phyloP scores from a whole-genome alignment of 2,113 vertebrate genomes.

The Eulacestoma nigropectus region DNA sequence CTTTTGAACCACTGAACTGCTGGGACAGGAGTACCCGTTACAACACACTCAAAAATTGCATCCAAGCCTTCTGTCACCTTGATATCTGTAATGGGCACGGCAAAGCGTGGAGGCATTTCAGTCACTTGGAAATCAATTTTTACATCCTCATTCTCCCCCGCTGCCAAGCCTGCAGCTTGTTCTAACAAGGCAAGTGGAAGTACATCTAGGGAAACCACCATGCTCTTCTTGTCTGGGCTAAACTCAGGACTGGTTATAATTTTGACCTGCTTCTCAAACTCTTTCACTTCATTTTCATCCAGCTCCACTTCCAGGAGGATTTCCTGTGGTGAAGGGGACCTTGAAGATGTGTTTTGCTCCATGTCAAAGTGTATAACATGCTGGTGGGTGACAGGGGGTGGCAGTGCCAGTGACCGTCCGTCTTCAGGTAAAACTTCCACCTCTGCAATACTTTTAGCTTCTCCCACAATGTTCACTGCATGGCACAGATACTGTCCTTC shows the following conservation, averaged over 20 bases:
- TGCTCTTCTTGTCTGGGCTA: slow-evolving; percentile 90
- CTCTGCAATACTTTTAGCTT: slow-evolving; percentile 86
- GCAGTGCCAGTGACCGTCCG: slow-evolving; percentile 77
- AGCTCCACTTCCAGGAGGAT: slow-evolving; percentile 95
- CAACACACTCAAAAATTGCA: slow-evolving; percentile 89
- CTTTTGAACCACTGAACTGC: slow-evolving; percentile 90
- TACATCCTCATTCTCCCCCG: slow-evolving; percentile 79
- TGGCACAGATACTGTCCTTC: slow-evolving; percentile 92
- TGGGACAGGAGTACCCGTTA: slow-evolving; percentile 88
- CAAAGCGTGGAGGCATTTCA: slow-evolving; percentile 94
- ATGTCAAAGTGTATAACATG: slow-evolving; percentile 96
- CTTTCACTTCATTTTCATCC: slow-evolving; percentile 92
- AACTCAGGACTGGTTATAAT: slow-evolving; percentile 95
- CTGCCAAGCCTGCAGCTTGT: slow-evolving; percentile 71
- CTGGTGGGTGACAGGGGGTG: slow-evolving; percentile 91
- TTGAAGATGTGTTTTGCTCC: slow-evolving; percentile 83
- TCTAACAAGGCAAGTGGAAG: slow-evolving; percentile 86
- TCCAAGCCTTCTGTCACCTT: slow-evolving; percentile 79
- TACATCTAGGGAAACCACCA: slow-evolving; percentile 94
- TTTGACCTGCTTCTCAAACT: slow-evolving; percentile 98
- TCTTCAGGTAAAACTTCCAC: slow-evolving; percentile 84
- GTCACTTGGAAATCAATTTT: slow-evolving; percentile 93
- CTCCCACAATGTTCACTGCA: slow-evolving; percentile 89
- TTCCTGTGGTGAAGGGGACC: slow-evolving; percentile 95
- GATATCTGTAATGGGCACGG: slow-evolving; percentile 84